These are phyloP conservation scores for Galleria mellonella DNA, from an alignment of 1,140 invertebrate genomes.

Conservation along the genomic window DNA sequence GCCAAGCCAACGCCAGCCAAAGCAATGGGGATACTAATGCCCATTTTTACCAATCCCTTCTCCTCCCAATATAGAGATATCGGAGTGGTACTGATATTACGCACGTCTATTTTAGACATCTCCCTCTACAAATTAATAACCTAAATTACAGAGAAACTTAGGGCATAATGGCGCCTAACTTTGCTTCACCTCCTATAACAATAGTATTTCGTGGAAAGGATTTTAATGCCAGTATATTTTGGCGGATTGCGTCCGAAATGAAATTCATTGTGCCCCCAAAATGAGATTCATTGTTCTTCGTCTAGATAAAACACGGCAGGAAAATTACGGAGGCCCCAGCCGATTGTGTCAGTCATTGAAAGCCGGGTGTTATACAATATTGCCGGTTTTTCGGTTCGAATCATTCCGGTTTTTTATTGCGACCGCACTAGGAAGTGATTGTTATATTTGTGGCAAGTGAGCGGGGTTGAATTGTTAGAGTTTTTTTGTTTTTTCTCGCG, in stretches of 20 bases:
- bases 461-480: not conserved
- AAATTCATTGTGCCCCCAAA: conserved; percentile 29
- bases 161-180: not conserved
- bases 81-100: too few relatives aligned
- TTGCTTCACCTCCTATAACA: too few relatives aligned
- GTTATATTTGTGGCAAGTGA: too few relatives aligned
- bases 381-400: conserved; percentile 2
- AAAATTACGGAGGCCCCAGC: conserved; percentile 39
- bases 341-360: conserved; percentile 45
- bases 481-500: too few relatives aligned
- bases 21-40: too few relatives aligned
- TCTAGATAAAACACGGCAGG: conserved; percentile 26
- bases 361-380: conserved; percentile 13
- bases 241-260: conserved; percentile 24
- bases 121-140: too few relatives aligned
- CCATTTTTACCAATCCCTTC: too few relatives aligned
- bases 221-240: conserved; percentile 52
- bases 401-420: not conserved
- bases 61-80: too few relatives aligned
- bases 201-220: conserved; percentile 1
- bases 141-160: not conserved
- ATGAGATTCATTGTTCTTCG: conserved; percentile 27
- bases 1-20: too few relatives aligned
- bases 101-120: too few relatives aligned
- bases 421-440: too few relatives aligned